Conservation (phyloP, 2,797 vertebrate species). For the Takifugu rubripes region DNA sequence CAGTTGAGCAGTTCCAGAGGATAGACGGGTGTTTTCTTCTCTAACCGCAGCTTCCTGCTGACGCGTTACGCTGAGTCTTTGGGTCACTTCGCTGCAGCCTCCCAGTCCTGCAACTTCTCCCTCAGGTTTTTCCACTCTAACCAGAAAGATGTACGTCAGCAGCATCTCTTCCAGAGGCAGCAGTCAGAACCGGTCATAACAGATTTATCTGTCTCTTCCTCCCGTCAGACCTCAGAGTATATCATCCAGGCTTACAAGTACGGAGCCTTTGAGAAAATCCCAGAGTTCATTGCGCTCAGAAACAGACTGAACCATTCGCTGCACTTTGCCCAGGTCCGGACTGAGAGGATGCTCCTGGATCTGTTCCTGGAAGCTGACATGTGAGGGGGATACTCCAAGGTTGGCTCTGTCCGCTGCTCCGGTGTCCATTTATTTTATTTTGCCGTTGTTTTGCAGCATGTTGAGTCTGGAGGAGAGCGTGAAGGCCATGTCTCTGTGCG, state of each 20-base stretch:
- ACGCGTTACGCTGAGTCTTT: constrained; percentile 90
- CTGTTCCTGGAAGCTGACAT: constrained; percentile 94
- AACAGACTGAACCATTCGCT: constrained; percentile 94
- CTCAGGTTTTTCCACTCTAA: constrained; percentile 99
- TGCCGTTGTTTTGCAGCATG: constrained; percentile 33
- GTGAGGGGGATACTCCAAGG: constrained; percentile 71
- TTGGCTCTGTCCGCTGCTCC: no score
- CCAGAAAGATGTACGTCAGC: constrained; percentile 99
- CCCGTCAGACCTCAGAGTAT: constrained; percentile 96
- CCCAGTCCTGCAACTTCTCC: constrained; percentile 96
- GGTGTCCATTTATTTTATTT: background rate
- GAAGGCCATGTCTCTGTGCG: constrained; percentile 91
- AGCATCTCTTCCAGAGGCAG: background rate
- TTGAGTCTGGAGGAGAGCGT: constrained; percentile 92
- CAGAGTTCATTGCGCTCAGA: constrained; percentile 96
- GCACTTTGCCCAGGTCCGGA: constrained; percentile 97
- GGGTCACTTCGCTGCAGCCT: constrained; percentile 93
- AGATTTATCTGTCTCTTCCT: background rate
- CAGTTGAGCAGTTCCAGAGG: no score
- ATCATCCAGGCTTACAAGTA: constrained; percentile 99
- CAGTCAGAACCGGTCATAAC: background rate
- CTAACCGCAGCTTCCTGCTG: constrained; percentile 85
- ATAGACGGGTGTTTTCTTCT: background rate
- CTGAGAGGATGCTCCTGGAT: constrained; percentile 93
- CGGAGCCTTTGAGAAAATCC: constrained; percentile 98